phyloP scores from a whole-genome alignment of 2,888 invertebrate genomes.

The Cantharis rufa region DNA sequence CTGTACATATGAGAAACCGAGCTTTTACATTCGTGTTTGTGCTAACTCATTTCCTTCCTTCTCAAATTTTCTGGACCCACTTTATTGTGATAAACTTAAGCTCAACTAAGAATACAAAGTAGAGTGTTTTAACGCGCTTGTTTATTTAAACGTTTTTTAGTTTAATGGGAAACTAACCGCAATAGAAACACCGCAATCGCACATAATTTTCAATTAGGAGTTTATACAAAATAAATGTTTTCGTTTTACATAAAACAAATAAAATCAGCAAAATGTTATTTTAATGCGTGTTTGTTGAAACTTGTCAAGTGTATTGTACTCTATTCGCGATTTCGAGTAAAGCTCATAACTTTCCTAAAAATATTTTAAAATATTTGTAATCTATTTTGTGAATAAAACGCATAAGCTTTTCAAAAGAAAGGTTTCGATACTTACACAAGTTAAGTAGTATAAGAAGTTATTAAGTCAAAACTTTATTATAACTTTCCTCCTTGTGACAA shows the following conservation, averaged over 20 bases:
- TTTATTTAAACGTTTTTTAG: not conserved
- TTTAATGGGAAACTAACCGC: not conserved
- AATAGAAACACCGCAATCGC: not conserved
- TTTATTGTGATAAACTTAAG: not conserved
- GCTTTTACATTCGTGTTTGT: conserved; percentile 8
- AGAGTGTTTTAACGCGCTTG: not conserved
- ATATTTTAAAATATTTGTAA: no score
- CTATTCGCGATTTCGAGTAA: not conserved
- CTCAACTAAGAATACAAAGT: not conserved
- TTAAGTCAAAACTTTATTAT: conserved; percentile 4
- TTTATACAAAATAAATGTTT: not conserved
- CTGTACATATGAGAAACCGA: conserved; percentile 2
- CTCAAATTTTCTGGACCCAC: conserved; percentile 9
- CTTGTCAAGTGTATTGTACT: not conserved
- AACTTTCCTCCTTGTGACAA: conserved; percentile 8
- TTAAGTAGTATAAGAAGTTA: not conserved
- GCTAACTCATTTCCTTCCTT: conserved; percentile 2
- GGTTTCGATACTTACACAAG: not conserved
- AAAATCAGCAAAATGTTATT: not conserved
- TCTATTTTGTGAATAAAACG: not conserved
- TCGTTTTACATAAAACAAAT: not conserved
- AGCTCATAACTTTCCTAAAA: no score
- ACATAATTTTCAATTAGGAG: not conserved
- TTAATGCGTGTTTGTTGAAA: not conserved
- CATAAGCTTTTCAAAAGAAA: not conserved